Conservation (phyloP, 2,113 vertebrate genomes). For the Potamarius usumacintae region DNA sequence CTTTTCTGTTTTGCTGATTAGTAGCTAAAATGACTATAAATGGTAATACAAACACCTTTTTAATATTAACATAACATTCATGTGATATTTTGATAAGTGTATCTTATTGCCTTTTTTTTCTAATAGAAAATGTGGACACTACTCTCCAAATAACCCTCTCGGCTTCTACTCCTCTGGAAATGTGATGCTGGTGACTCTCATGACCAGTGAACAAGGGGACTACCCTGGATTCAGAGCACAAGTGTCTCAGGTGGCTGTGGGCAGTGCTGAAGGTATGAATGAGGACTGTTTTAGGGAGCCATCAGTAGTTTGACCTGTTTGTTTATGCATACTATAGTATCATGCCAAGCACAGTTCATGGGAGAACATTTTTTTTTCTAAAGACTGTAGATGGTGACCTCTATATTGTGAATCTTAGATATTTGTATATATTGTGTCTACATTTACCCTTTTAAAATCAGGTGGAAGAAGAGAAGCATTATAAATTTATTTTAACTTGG, state of each 20-base stretch:
- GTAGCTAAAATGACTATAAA: background rate
- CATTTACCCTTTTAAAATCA: background rate
- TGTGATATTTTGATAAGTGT: background rate
- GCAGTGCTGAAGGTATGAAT: conserved; percentile 59
- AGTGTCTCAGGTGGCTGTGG: conserved; percentile 75
- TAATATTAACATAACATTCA: background rate
- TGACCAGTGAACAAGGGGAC: conserved; percentile 73
- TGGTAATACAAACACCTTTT: background rate
- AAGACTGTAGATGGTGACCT: background rate
- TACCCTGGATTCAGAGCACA: conserved; percentile 85
- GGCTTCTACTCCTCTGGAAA: conserved; percentile 88
- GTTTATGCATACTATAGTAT: background rate
- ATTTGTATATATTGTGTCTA: background rate
- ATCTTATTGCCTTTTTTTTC: background rate
- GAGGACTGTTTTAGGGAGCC: background rate
- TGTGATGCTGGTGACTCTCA: conserved; percentile 84
- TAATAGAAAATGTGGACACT: conserved; percentile 84
- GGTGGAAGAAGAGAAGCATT: background rate
- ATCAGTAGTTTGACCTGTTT: background rate
- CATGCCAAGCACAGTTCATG: background rate
- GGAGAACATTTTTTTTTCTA: background rate
- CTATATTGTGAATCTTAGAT: background rate
- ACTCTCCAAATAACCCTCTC: conserved; percentile 80
- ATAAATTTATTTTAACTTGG: background rate
- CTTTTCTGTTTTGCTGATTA: background rate